Conservation (phyloP, 2,113 vertebrate species). For the Paramormyrops kingsleyae region DNA sequence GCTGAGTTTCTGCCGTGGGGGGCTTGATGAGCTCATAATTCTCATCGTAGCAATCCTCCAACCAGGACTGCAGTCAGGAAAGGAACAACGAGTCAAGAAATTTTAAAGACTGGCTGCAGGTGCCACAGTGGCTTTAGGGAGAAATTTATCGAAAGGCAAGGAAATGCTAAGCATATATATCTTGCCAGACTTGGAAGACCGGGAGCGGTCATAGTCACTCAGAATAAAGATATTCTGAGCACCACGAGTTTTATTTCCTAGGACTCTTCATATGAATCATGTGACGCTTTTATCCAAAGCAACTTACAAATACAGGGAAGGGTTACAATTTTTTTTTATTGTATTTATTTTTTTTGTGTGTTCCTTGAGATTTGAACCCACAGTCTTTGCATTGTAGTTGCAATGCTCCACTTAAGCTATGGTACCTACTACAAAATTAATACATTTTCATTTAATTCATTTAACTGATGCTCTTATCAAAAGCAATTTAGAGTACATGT, state of each 20-base stretch:
- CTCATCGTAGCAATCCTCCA: conserved; percentile 3
- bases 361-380: background rate
- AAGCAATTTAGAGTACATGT: background rate
- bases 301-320: background rate
- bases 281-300: background rate
- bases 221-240: background rate
- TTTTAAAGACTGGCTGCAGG: background rate
- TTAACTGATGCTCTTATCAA: background rate
- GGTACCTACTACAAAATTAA: background rate
- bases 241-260: background rate
- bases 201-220: background rate
- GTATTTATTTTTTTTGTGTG: background rate
- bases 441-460: background rate
- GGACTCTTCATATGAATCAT: background rate
- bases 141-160: background rate
- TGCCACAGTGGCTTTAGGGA: background rate
- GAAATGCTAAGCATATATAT: background rate
- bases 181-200: background rate
- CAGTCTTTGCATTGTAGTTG: background rate
- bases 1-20: background rate
- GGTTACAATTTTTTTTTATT: no score
- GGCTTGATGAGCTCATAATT: background rate
- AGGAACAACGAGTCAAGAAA: background rate
- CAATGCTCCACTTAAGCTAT: background rate
- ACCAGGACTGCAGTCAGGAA: background rate